Evolutionary conservation across 2,113 vertebrate species (phyloP), one percentile per base, ranked within the genome.

Genomic region (Notarius quadriscutis): DNA sequence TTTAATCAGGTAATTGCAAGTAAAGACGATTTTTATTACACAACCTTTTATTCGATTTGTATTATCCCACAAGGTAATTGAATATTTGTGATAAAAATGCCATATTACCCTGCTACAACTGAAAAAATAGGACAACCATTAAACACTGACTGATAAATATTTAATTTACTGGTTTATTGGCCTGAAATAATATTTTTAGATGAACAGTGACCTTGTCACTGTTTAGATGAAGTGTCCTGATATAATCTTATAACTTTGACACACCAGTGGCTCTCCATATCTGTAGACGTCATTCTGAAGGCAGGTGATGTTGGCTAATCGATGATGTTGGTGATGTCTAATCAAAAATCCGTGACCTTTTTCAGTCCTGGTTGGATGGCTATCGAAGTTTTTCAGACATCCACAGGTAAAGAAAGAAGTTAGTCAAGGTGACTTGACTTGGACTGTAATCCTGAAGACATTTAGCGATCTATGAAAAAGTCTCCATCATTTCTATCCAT

Each of bases 241-340:
- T 79, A 58, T 53, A 60, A 50, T 80, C 63, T 14, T 78, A 57
- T 53, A 30, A 79, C 63, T 14, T n/a, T 69, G 30, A 81, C 81
- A 77, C 85, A 80, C 58, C 63, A 85, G 22, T 85, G 72, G 41
- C n/a, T 53, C 41, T 34, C 27, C 83, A 55, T 72, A 58, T 34
- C 50, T 55, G 34, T 41, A 22, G 17, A 74, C 11, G 15, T 41
- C 34, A 72, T 58, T 27, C 34, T 51, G 6, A 34, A 30, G 62
- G 41, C 18, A 77, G 27, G 60, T 67, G 30, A 78, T 10, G 58
- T 53, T 85, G 48, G 57, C 22, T 77, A 34, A 48, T 50, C 30
- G n/a, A 48, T 72, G 27, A 74, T 30, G 14, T 30, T 50, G 51
- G 27, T n/a, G n/a, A n/a, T 30, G 51, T 18, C 53, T 79, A 57